These are phyloP conservation scores for Drosophila micromelanica DNA, from an alignment of 1,140 invertebrate species.

Conservation along the genomic window DNA sequence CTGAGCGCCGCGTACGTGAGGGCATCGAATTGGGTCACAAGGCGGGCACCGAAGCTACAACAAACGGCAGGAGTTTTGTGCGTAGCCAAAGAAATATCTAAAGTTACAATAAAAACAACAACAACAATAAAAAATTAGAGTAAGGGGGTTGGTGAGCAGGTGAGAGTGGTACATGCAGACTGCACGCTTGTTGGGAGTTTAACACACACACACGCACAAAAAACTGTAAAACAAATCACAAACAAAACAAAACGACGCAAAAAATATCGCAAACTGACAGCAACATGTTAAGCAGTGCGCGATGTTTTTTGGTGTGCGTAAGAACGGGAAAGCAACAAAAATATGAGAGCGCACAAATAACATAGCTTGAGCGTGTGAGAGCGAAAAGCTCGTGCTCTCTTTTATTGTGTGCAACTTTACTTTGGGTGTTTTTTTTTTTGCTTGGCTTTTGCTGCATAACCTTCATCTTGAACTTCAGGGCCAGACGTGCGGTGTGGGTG, in stretches of 20 bases:
- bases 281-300: slow-evolving; percentile 61
- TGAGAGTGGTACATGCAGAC: no score
- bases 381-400: not conserved
- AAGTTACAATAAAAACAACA: not conserved
- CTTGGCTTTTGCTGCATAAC: slow-evolving; percentile 52
- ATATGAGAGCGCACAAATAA: not conserved
- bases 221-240: slow-evolving; percentile 56
- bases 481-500: slow-evolving; percentile 13
- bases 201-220: slow-evolving; percentile 56
- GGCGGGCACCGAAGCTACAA: slow-evolving; percentile 24
- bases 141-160: no score
- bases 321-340: not conserved
- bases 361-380: slow-evolving; percentile 17
- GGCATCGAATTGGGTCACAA: slow-evolving; percentile 69
- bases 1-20: slow-evolving; percentile 68
- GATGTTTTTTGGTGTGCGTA: slow-evolving; percentile 32
- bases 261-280: slow-evolving; percentile 45
- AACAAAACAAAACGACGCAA: slow-evolving; percentile 67
- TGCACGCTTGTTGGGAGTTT: no score
- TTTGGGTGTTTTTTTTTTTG: slow-evolving; percentile 36
- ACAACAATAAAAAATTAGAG: no score
- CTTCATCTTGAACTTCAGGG: slow-evolving; percentile 81
- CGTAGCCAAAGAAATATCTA: slow-evolving; percentile 20
- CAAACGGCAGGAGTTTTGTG: slow-evolving; percentile 1
- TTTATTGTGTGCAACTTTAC: slow-evolving; percentile 39